A percentile compares a stretch with the other conserved stretches of the same genome.
Evolutionary conservation across 1,140 invertebrate species (phyloP).

Genomic region (Pseudomyrmex flavicornis): DNA sequence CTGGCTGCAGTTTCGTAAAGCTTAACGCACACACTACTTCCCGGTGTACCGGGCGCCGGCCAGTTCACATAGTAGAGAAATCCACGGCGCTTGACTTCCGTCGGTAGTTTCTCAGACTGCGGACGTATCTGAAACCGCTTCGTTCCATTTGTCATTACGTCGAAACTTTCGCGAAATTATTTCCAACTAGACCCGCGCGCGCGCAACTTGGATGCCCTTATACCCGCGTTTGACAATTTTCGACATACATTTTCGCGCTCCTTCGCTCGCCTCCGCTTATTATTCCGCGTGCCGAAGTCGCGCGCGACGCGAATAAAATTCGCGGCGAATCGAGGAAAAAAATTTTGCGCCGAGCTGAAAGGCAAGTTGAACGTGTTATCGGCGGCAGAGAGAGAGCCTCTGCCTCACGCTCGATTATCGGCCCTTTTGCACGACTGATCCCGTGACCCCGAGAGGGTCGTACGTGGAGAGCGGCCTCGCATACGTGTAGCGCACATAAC

Average conservation of each 20-base stretch:
- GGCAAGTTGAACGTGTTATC: slow-evolving; percentile 2
- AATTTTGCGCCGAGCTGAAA: slow-evolving; percentile 26
- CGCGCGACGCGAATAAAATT: too few species aligned
- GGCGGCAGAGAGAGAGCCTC: background rate
- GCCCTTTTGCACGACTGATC: slow-evolving; percentile 66
- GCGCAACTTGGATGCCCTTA: background rate
- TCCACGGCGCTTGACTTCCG: slow-evolving; percentile 29
- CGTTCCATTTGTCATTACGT: slow-evolving; percentile 37
- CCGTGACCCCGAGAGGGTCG: slow-evolving; percentile 60
- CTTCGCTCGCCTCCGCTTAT: background rate
- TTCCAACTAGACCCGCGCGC: background rate
- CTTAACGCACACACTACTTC: background rate
- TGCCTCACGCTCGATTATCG: slow-evolving; percentile 67
- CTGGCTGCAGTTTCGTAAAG: slow-evolving; percentile 38
- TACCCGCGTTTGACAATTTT: background rate
- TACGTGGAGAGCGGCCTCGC: slow-evolving; percentile 45
- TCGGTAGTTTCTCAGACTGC: slow-evolving; percentile 22
- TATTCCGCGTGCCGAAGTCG: background rate
- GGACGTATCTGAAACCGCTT: slow-evolving; percentile 34
- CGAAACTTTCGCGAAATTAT: slow-evolving; percentile 48
- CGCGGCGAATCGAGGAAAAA: background rate
- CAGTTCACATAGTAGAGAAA: slow-evolving; percentile 10
- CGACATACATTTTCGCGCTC: background rate
- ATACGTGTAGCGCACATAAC: slow-evolving; percentile 13
- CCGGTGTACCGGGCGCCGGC: slow-evolving; percentile 3